Evolutionary conservation across 1,140 invertebrate species (phyloP).

Genomic region (Diorhabda elongata): DNA sequence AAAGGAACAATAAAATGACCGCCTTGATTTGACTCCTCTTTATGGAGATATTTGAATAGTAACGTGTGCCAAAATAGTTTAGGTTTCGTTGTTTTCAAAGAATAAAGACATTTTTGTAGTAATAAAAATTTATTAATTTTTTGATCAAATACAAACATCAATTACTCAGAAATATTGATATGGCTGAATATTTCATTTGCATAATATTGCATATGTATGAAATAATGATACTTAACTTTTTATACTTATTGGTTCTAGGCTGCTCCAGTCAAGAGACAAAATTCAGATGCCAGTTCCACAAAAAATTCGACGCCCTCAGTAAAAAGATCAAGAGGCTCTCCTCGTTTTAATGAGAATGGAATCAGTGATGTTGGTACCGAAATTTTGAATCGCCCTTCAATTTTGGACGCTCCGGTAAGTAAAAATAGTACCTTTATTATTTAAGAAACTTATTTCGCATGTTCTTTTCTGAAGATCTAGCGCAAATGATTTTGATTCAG

Average conservation of each 20-base stretch:
- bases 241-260: constrained; percentile 6
- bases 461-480: no score
- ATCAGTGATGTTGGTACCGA: constrained; percentile 8
- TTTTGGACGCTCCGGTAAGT: constrained; percentile 18
- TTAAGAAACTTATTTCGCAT: no score
- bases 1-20: no score
- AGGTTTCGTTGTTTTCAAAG: no score
- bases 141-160: not conserved
- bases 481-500: no score
- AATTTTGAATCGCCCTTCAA: constrained; percentile 17
- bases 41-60: no score
- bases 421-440: not conserved
- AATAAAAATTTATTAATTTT: not conserved
- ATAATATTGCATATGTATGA: no score
- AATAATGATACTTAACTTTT: no score
- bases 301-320: constrained; percentile 13
- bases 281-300: constrained; percentile 10
- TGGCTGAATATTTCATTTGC: no score
- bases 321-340: constrained; percentile 18
- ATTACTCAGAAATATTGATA: not conserved
- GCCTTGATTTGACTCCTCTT: no score
- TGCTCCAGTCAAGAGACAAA: constrained; percentile 13
- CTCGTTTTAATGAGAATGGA: constrained; percentile 13
- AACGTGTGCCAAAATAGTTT: no score
- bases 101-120: no score